Base-by-base conservation (phyloP, 2,113 vertebrate species). In the Erinaceus europaeus region DNA sequence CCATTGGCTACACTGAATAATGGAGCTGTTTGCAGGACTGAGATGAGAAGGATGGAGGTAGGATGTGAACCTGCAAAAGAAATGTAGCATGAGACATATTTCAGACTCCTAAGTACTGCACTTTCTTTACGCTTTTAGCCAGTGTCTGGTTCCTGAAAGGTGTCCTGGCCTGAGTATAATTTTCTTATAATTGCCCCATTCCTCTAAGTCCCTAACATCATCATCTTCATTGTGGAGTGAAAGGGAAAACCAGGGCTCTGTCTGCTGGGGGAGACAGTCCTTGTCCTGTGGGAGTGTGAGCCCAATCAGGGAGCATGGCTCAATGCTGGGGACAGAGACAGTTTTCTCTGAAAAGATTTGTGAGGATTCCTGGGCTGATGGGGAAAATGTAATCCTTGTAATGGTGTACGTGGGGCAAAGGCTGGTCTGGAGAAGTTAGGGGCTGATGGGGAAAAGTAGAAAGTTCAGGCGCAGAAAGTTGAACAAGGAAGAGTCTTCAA, bases 381-480 rank as follows among this genome's bases (percentile, higher is more conserved):
- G 27, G 9, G 9, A 55, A 75, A 59, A 18, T 15, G 4, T 29
- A 11, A 32, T 38, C 27, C 23, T 89, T 27, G 44, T n/a, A 36
- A 46, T 36, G 9, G 6, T 23, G 20, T 57, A 27, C 23, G 12
- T 57, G 55, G 15, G 8, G 34, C 9, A 10, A 10, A 14, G 5
- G 57, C 18, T 57, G 4, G 40, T n/a, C 42, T 34, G 21, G 14
- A 86, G 25, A 27, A 13, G 14, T 20, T 61, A 13, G 34, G 18
- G n/a, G 25, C 18, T 4, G 5, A 27, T 38, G 50, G 29, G 29
- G 9, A 42, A n/a, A 44, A 52, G 20, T 14, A 42, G 2, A 48
- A 84, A 78, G 48, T 69, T 59, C 80, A 90, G n/a, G 52, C 36
- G 27, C 48, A 68, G 72, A 76, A 90, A 83, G 44, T 21, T 68